Evolutionary conservation across 2,888 invertebrate genomes (phyloP).

Genomic region (Seira musarum): DNA sequence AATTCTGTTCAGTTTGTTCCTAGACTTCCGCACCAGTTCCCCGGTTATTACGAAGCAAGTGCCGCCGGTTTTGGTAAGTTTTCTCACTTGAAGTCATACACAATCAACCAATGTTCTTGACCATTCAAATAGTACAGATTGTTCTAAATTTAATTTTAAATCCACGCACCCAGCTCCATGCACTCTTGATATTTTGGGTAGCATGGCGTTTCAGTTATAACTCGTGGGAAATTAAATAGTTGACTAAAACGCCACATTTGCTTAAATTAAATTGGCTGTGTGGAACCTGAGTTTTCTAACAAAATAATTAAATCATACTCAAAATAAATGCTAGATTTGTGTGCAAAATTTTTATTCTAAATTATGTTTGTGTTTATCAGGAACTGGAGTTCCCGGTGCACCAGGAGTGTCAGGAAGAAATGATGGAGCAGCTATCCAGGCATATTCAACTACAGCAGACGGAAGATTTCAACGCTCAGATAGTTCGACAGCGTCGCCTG

Average conservation of each 20-base stretch:
- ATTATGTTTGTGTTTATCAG: constrained; percentile 13
- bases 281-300: constrained; percentile 10
- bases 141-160: too few relatives aligned
- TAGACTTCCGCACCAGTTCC: constrained; percentile 66
- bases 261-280: neutral
- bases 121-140: neutral
- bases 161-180: constrained; percentile 4
- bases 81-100: neutral
- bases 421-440: constrained; percentile 67
- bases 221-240: neutral
- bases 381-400: constrained; percentile 63
- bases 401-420: constrained; percentile 65
- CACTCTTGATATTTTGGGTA: neutral
- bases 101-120: neutral
- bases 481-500: constrained; percentile 69
- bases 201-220: neutral
- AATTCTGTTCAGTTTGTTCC: constrained; percentile 66
- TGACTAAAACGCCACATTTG: neutral
- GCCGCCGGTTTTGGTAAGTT: constrained; percentile 52
- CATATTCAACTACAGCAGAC: constrained; percentile 66
- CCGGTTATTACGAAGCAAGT: constrained; percentile 68
- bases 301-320: neutral
- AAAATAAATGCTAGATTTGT: neutral
- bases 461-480: constrained; percentile 67
- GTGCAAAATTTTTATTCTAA: neutral